Conservation (phyloP, 1,140 invertebrate species). For the Drosophila arawakana region DNA sequence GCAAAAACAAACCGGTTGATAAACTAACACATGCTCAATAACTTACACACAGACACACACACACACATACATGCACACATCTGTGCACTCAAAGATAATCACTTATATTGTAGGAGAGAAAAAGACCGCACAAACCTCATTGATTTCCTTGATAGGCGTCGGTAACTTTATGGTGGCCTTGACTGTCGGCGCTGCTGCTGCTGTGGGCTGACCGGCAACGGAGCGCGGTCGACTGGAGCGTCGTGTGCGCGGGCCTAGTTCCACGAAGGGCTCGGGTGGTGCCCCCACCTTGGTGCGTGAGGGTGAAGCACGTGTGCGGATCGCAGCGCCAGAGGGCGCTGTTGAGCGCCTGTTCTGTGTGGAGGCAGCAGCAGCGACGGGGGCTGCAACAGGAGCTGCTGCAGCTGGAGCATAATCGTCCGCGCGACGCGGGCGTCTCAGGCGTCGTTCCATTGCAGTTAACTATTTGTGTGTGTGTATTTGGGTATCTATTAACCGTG, state of each 20-base stretch:
- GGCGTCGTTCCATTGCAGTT: constrained; percentile 65
- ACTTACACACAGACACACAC: neutral
- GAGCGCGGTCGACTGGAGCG: constrained; percentile 75
- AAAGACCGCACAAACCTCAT: constrained; percentile 50
- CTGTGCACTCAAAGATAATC: neutral
- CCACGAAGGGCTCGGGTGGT: constrained; percentile 19
- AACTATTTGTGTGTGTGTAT: constrained; percentile 13
- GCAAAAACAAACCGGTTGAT: constrained; percentile 13
- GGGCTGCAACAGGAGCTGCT: constrained; percentile 2
- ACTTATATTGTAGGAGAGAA: neutral
- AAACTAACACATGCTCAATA: neutral
- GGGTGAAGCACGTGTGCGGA: constrained; percentile 71
- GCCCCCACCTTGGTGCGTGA: constrained; percentile 45
- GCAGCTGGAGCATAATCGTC: constrained; percentile 43
- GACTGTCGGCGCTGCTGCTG: constrained; percentile 8
- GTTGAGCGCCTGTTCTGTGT: constrained; percentile 45
- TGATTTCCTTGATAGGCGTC: constrained; percentile 69
- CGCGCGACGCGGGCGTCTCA: constrained; percentile 63
- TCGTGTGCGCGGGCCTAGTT: constrained; percentile 45
- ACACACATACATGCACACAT: too few species aligned
- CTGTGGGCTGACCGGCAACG: constrained; percentile 35
- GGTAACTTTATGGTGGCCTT: constrained; percentile 52
- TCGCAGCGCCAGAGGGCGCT: constrained; percentile 16
- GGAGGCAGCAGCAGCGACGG: constrained; percentile 6
- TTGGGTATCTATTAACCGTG: constrained; percentile 11